These are phyloP conservation scores for Melanotaenia nigrans DNA, from an alignment of 2,797 vertebrate species.

Conservation along the genomic window DNA sequence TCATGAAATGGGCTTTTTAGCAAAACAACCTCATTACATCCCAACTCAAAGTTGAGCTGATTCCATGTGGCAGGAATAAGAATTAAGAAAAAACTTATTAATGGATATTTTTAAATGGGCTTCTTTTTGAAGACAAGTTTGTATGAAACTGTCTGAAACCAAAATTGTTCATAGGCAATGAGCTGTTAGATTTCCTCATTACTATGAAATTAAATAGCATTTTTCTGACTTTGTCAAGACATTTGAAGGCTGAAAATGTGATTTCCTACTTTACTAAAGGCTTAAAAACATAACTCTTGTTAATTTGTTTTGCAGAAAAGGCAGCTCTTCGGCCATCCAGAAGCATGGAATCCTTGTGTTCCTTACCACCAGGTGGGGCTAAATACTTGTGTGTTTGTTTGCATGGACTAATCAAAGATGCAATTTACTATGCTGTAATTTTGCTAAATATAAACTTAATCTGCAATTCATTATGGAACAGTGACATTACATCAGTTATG, in stretches of 20 bases:
- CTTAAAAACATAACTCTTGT: slow-evolving; percentile 8
- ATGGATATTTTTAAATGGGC: neutral
- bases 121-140: neutral
- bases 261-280: slow-evolving; percentile 7
- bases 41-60: neutral
- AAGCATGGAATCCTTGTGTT: slow-evolving; percentile 98
- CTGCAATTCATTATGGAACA: neutral
- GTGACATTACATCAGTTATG: neutral
- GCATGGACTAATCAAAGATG: neutral
- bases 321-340: slow-evolving; percentile 92
- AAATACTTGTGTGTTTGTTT: slow-evolving; percentile 5
- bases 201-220: neutral
- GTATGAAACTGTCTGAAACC: neutral
- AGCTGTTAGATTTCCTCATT: neutral
- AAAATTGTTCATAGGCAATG: neutral
- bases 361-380: slow-evolving; percentile 89
- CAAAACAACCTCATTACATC: neutral
- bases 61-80: neutral
- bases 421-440: neutral
- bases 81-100: neutral
- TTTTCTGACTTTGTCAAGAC: neutral
- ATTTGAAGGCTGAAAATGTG: neutral
- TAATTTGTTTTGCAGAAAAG: slow-evolving; percentile 86
- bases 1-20: neutral
- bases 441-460: neutral